These are phyloP conservation scores for Coenobita brevimanus DNA, from an alignment of 1,140 invertebrate genomes.

Conservation along the genomic window DNA sequence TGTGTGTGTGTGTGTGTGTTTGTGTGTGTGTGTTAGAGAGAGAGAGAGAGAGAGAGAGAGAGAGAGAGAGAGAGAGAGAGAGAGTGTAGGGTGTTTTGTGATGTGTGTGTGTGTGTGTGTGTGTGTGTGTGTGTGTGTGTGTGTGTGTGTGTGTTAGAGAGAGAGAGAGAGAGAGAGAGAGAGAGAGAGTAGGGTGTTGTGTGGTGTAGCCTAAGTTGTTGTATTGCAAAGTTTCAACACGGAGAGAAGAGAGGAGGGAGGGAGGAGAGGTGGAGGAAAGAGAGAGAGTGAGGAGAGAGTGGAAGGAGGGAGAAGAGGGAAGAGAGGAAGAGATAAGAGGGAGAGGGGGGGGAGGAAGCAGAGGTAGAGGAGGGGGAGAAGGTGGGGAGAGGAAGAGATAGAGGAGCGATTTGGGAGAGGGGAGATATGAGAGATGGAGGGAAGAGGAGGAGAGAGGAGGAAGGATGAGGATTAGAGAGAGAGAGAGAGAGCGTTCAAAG, in stretches of 20 bases:
- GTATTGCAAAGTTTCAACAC: neutral
- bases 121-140: conserved; percentile 19
- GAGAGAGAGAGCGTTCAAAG: too few species aligned
- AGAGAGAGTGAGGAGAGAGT: neutral
- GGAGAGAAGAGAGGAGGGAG: too few species aligned
- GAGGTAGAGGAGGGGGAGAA: neutral
- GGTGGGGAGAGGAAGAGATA: neutral
- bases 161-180: neutral
- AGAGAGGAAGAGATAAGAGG: neutral
- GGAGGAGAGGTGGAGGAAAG: neutral
- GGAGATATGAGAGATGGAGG: neutral
- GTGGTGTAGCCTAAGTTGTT: neutral
- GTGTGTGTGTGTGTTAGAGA: neutral
- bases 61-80: too few species aligned
- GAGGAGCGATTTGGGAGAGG: neutral
- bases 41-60: too few species aligned
- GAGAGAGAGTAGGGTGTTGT: neutral
- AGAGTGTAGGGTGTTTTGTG: too few species aligned
- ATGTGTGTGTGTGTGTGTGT: conserved; percentile 1
- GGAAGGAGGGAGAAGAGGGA: neutral
- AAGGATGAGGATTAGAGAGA: too few species aligned
- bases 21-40: too few species aligned
- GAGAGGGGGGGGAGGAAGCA: neutral
- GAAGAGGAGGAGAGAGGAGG: too few species aligned
- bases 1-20: too few species aligned